These are phyloP conservation scores for Plotosus lineatus DNA, from an alignment of 2,113 vertebrate species.

Conservation along the genomic window DNA sequence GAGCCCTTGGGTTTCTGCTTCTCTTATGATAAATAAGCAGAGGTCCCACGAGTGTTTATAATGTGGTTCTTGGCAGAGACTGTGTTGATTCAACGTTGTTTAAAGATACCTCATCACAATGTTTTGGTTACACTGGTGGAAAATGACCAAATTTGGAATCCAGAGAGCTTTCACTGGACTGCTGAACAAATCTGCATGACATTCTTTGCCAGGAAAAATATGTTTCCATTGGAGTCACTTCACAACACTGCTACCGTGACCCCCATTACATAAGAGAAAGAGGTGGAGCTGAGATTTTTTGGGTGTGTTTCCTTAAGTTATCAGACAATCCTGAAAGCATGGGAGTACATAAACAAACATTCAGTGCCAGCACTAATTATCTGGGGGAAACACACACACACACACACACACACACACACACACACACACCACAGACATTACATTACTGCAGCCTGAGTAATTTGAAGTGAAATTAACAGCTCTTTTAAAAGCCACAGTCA, in stretches of 20 bases:
- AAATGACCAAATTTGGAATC: slow-evolving; percentile 75
- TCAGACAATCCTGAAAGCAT: slow-evolving; percentile 27
- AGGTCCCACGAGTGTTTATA: slow-evolving; percentile 51
- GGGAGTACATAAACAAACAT: slow-evolving; percentile 36
- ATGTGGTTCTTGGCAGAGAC: slow-evolving; percentile 52
- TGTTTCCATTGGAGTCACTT: not conserved
- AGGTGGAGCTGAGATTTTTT: not conserved
- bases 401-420: not conserved
- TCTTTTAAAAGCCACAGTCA: not conserved
- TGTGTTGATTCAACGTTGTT: slow-evolving; percentile 58
- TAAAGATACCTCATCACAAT: slow-evolving; percentile 57
- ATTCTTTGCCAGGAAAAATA: slow-evolving; percentile 32
- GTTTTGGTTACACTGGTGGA: slow-evolving; percentile 62
- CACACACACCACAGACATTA: slow-evolving; percentile 1
- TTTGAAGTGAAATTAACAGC: not conserved
- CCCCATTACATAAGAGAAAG: not conserved
- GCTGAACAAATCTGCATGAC: slow-evolving; percentile 17
- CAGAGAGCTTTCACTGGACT: slow-evolving; percentile 44
- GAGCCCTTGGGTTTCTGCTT: slow-evolving; percentile 12
- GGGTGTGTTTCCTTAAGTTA: slow-evolving; percentile 35
- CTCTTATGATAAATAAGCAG: slow-evolving; percentile 34
- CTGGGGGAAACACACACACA: not conserved
- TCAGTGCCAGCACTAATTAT: slow-evolving; percentile 28
- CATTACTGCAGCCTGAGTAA: not conserved
- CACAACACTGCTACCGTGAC: not conserved